Evolutionary conservation across 2,797 vertebrate genomes (phyloP).

Genomic region (Tauraco hartlaubi): DNA sequence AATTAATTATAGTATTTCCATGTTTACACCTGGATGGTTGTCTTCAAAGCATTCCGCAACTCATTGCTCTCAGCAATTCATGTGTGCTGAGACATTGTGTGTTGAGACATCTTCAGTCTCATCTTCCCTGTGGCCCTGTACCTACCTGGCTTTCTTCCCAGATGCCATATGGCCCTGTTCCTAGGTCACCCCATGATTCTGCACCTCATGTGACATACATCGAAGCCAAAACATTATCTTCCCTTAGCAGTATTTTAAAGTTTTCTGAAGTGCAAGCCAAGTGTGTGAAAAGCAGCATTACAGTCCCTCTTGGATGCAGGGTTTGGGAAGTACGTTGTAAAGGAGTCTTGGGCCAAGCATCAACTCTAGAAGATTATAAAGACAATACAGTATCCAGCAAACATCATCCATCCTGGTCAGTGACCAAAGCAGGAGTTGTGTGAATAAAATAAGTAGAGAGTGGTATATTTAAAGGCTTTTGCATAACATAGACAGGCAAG

Average conservation of each 20-base stretch:
- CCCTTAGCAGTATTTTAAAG: not conserved
- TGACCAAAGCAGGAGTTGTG: not conserved
- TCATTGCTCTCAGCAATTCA: not conserved
- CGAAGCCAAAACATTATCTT: not conserved
- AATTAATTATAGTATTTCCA: not conserved
- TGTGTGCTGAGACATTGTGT: not conserved
- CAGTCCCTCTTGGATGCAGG: not conserved
- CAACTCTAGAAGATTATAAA: not conserved
- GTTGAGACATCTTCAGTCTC: not conserved
- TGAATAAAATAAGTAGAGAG: not conserved
- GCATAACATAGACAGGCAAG: not conserved
- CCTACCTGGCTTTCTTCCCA: not conserved
- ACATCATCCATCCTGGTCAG: not conserved
- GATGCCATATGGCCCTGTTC: not conserved
- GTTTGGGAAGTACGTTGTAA: fast-evolving
- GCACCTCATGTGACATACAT: fast-evolving
- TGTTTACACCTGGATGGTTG: not conserved
- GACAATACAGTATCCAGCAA: not conserved
- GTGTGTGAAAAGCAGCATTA: not conserved
- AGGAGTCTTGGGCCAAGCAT: not conserved
- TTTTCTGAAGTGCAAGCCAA: not conserved
- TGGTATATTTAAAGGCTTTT: not conserved
- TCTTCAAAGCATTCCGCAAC: not conserved
- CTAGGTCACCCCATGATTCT: not conserved
- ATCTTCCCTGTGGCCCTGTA: not conserved